Evolutionary conservation across 1,140 invertebrate species (phyloP), one percentile per base, ranked within the genome.

Genomic region (Paracyclopina nana): DNA sequence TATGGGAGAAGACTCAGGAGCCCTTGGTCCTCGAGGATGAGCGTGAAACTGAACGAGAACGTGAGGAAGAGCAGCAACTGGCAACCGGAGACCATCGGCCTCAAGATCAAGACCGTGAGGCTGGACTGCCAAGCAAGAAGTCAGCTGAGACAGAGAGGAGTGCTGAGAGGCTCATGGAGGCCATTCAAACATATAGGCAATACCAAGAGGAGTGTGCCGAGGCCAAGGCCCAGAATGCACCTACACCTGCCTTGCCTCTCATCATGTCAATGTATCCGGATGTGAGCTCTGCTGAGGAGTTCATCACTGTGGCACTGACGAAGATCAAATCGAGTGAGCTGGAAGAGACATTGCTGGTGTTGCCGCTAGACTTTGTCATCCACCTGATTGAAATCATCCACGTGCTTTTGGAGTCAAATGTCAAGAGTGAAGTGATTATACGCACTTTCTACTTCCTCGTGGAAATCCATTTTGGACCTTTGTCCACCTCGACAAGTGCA

Each of bases 11-110:
- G 59, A 84, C 83, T 1, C 71, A 80, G 41, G 90, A 98, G 65
- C 76, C 81, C 1, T 69, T 98, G 27, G 81, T 97, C 28, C 66
- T 97, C 6, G 78, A 90, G 60, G 94, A 98, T 63, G 75, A 90
- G 56, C 75, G 78, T 57, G 92, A 98, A 67, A 72, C 77, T 55
- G 79, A 82, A 61, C 71, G 82, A 29, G 72, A 80, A 58, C 75
- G 79, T 57, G 75, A 78, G 69, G 42, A 64, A 82, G 40, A 75
- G 74, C 11, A 80, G 79, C 2, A 78, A 73, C 0, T 78, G 82
- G 57, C 72, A 71, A 50, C 71, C 68, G 27, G 59, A 65, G 29
- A 68, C 68, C 5, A 70, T 72, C 56, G 61, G 59, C 2, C 24
- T 44, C 3, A 6, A n/a, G n/a, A 16, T 27, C n/a, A 48, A 27